Conservation (phyloP, 1,140 invertebrate species). For the Antheraea mylitta region DNA sequence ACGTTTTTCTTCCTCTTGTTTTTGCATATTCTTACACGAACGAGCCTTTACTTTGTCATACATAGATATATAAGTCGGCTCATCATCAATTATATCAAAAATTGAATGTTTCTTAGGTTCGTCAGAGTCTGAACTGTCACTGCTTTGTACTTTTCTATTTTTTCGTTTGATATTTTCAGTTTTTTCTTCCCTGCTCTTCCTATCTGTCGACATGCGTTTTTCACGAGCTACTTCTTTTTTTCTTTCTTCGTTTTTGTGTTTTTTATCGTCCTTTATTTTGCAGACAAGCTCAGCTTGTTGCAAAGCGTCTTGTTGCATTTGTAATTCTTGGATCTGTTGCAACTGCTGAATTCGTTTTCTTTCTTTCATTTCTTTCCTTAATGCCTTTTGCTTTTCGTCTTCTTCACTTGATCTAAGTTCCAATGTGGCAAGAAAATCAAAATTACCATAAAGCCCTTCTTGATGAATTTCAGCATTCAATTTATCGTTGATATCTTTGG, state of each 20-base stretch:
- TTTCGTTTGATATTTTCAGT: conserved; percentile 70
- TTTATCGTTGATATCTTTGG: conserved; percentile 41
- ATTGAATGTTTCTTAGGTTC: conserved; percentile 94
- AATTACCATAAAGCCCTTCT: conserved; percentile 74
- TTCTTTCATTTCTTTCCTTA: conserved; percentile 79
- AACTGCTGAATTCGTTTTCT: conserved; percentile 77
- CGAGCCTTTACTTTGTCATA: conserved; percentile 98
- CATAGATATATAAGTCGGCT: conserved; percentile 96
- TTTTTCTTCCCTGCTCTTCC: conserved; percentile 77
- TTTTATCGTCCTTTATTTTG: conserved; percentile 73
- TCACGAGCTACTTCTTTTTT: conserved; percentile 68
- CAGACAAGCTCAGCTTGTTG: conserved; percentile 56
- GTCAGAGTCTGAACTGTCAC: conserved; percentile 84
- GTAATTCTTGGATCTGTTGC: conserved; percentile 77
- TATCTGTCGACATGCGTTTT: conserved; percentile 76
- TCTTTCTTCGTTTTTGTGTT: conserved; percentile 71
- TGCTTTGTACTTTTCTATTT: conserved; percentile 78
- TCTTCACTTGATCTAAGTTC: conserved; percentile 80
- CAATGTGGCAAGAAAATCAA: conserved; percentile 82
- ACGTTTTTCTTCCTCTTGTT: conserved; percentile 92
- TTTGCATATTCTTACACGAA: conserved; percentile 95
- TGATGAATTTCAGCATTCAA: conserved; percentile 29
- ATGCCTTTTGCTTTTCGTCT: conserved; percentile 78
- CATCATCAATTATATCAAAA: conserved; percentile 94
- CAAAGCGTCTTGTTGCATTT: conserved; percentile 70